Evolutionary conservation across 2,888 invertebrate species (phyloP).

Genomic region (Strigamia maritima): DNA sequence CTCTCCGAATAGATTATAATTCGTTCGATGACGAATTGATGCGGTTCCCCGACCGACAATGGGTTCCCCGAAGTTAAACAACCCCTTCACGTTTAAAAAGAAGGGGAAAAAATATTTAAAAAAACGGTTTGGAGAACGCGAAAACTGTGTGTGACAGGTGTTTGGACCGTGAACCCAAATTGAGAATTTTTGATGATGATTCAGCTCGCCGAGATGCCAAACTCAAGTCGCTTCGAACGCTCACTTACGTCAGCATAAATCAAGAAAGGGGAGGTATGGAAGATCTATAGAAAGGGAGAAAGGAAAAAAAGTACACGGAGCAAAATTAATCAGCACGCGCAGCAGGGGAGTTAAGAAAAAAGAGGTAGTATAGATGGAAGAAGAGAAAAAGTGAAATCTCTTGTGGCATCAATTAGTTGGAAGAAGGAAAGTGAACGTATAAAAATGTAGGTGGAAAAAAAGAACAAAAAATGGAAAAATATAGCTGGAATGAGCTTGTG

Average conservation of each 20-base stretch:
- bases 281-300: not conserved
- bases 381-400: constrained; percentile 29
- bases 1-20: not conserved
- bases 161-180: constrained; percentile 11
- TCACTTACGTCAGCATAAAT: constrained; percentile 25
- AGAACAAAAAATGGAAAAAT: constrained; percentile 6
- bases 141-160: constrained; percentile 17
- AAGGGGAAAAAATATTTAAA: not conserved
- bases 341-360: constrained; percentile 15
- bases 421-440: constrained; percentile 13
- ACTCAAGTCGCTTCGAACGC: constrained; percentile 26
- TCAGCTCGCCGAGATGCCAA: constrained; percentile 25
- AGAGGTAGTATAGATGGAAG: not conserved
- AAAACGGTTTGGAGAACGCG: not conserved
- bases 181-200: constrained; percentile 20
- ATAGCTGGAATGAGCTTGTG: constrained; percentile 2
- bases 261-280: constrained; percentile 7
- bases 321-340: constrained; percentile 31
- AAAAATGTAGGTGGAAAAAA: not conserved
- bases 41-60: not conserved
- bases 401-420: constrained; percentile 26
- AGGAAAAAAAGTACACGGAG: constrained; percentile 13
- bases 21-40: not conserved
- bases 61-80: not conserved
- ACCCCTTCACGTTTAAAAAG: not conserved